Conservation (phyloP, 1,140 invertebrate species). For the Zaprionus taronus region DNA sequence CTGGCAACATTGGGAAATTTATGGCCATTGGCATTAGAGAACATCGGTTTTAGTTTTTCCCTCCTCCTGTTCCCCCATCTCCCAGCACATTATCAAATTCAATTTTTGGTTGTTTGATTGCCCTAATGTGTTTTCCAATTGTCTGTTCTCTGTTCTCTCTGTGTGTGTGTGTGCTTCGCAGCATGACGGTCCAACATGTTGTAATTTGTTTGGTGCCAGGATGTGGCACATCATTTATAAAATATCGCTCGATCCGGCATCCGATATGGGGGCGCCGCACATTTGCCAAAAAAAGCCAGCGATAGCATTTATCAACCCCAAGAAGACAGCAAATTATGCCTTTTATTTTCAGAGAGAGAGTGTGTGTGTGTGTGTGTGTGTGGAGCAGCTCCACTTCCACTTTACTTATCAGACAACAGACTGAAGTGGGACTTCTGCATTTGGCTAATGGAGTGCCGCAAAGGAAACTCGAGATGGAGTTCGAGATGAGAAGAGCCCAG, state of each 20-base stretch:
- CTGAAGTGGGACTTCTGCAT: conserved; percentile 44
- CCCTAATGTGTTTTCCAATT: conserved; percentile 80
- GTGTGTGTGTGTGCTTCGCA: conserved; percentile 37
- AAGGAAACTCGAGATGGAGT: conserved; percentile 32
- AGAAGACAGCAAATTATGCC: conserved; percentile 54
- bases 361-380: conserved; percentile 1
- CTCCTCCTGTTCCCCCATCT: background rate
- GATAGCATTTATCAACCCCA: conserved; percentile 64
- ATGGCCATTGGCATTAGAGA: conserved; percentile 73
- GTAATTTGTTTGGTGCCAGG: conserved; percentile 72
- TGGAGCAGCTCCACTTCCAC: conserved; percentile 33
- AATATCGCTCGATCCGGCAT: conserved; percentile 25
- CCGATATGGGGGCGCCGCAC: conserved; percentile 63
- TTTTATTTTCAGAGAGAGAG: conserved; percentile 21
- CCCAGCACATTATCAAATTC: conserved; percentile 74
- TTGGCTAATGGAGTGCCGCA: conserved; percentile 64
- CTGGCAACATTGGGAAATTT: conserved; percentile 70
- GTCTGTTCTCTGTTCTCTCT: conserved; percentile 25
- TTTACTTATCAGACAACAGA: conserved; percentile 53
- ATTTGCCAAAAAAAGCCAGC: conserved; percentile 65
- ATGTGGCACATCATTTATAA: conserved; percentile 72
- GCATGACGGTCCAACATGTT: conserved; percentile 68
- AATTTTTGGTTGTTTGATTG: conserved; percentile 79
- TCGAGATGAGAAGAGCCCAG: conserved; percentile 2
- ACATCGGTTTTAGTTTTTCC: conserved; percentile 68